Evolutionary conservation across 2,888 invertebrate species (phyloP).

Genomic region (Graphium colonna): DNA sequence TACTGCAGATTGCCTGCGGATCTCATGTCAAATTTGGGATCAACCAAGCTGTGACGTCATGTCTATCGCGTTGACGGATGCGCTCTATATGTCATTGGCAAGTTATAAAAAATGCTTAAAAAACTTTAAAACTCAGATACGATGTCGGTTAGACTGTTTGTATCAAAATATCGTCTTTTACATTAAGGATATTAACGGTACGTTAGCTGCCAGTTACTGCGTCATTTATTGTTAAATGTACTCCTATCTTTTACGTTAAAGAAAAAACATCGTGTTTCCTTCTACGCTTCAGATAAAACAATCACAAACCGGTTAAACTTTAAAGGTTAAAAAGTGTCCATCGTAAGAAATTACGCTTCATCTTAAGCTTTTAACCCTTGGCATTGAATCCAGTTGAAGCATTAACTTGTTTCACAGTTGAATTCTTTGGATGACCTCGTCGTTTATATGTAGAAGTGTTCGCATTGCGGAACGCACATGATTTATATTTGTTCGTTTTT

Average conservation of each 20-base stretch:
- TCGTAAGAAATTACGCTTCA: slow-evolving; percentile 16
- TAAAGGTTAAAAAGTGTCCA: slow-evolving; percentile 19
- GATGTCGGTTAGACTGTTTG: too few relatives aligned
- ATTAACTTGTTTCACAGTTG: slow-evolving; percentile 28
- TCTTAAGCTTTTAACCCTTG: slow-evolving; percentile 26
- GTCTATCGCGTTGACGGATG: too few relatives aligned
- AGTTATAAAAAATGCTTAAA: too few relatives aligned
- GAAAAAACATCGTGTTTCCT: slow-evolving; percentile 1
- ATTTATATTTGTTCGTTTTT: not conserved
- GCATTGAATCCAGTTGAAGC: slow-evolving; percentile 25
- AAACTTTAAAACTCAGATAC: too few relatives aligned
- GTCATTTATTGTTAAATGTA: not conserved
- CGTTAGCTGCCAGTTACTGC: not conserved
- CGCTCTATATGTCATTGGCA: too few relatives aligned
- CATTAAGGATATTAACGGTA: too few relatives aligned
- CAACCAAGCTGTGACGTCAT: not conserved
- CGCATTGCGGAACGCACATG: not conserved
- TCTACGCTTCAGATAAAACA: slow-evolving; percentile 9
- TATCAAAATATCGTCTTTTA: too few relatives aligned
- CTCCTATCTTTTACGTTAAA: not conserved
- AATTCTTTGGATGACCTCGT: slow-evolving; percentile 28
- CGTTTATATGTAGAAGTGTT: slow-evolving; percentile 16
- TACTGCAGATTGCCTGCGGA: not conserved
- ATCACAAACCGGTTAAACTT: slow-evolving; percentile 10
- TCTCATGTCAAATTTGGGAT: not conserved